Evolutionary conservation across 2,888 invertebrate genomes (phyloP), one percentile per base, ranked within the genome.

Genomic region (Penaeus monodon): DNA sequence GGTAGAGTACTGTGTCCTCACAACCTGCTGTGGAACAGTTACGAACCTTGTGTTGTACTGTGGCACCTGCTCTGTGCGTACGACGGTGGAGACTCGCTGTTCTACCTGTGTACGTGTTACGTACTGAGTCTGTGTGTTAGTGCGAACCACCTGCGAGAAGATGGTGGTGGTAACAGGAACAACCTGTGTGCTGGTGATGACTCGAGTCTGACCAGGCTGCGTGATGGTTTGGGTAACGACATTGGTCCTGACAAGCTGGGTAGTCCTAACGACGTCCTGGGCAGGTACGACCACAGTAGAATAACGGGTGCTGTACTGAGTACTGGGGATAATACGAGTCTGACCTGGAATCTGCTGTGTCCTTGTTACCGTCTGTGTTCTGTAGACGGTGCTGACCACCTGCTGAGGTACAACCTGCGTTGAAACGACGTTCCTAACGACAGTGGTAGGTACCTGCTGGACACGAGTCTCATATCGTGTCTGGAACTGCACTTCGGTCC

Each of bases 291-390:
- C 66, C 29, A 85, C 82, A n/a, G 89, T 87, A 65, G 85, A 85
- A 79, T 81, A 86, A 57, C 85, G 74, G 38, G 89, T 89, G 73
- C 85, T 87, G 85, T 86, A 84, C 79, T 85, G 84, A 27, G 88
- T 90, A 78, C 90, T 87, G 44, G 82, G 76, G 29, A 88, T 78
- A 44, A 85, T 83, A 57, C 87, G 74, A 10, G 84, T 87, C 44
- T 84, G 74, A 24, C 88, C 88, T n/a, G 90, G 90, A 14, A 89
- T 57, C 66, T 85, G 81, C 76, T 81, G 73, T 24, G 89, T 89
- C 29, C 87, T 87, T 24, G 89, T 89, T n/a, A 87, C 68, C 1
- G 33, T 70, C 80, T 88, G 87, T 22, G 88, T 83, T 63, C 66
- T 74, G 76, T 88, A 85, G 66, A 84, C 78, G 57, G 90, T 90